Base-by-base conservation (phyloP, 2,888 invertebrate genomes). In the Hybos culiciformis region DNA sequence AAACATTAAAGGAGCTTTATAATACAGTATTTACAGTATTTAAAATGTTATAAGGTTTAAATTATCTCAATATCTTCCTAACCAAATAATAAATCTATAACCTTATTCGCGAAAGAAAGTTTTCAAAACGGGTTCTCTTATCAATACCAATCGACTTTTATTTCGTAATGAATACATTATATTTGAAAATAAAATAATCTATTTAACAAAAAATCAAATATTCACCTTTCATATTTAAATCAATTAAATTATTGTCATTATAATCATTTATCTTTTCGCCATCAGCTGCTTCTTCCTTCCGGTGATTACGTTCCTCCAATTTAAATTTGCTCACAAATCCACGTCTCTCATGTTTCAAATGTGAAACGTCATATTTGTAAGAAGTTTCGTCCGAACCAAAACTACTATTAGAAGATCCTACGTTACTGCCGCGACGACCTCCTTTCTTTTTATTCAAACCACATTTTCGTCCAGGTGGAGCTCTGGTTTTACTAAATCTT, bases 401-500 rank as follows among this genome's bases (percentile, higher is more conserved):
- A 53, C 21, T 52, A 19, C 2, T 5, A 12, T 6, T 17, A 23
- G n/a, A 5, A n/a, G 29, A 37, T n/a, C 37, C n/a, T n/a, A n/a
- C n/a, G n/a, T n/a, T n/a, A 61, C 42, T 55, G 61, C 39, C 54
- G 53, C 18, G 53, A 23, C n/a, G 14, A 2, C 15, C 23, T 14
- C 36, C 51, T 23, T 50, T 54, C 47, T 63, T 66, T 45, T 64
- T 66, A 39, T 56, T 57, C 5, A 63, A 56, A 3, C 63, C 61
- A 3, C 62, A 56, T 43, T 66, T 66, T 32, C 75, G 70, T 17
- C 72, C 74, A 37, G 74, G 70, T 4, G 74, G 71, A 12, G 71
- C 70, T 12, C 77, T 65, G 4, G 76, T 71, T 48, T 76, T 69
- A 51, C 79, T 71, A 60, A 80, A 75, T 41, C 78, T 67, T 56